These are phyloP conservation scores for Rhagoletis pomonella DNA, from an alignment of 1,140 invertebrate genomes.

Conservation along the genomic window DNA sequence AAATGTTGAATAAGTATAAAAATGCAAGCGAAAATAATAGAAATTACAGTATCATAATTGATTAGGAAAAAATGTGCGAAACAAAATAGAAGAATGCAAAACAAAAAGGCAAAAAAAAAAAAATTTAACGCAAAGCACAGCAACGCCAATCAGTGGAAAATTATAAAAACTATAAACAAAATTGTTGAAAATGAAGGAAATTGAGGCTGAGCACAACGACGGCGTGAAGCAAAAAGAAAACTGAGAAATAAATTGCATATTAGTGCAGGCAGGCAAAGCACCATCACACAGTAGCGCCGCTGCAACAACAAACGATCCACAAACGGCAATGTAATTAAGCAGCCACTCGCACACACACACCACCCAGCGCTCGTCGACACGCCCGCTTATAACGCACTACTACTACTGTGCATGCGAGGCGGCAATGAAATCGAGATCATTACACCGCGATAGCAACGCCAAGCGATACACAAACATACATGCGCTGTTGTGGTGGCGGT, in stretches of 20 bases:
- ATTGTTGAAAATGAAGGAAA: background rate
- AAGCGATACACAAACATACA: background rate
- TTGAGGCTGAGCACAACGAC: background rate
- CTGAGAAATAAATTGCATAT: background rate
- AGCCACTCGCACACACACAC: background rate
- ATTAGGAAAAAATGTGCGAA: slow-evolving; percentile 9
- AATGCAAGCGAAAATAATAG: background rate
- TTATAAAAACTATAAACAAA: slow-evolving; percentile 8
- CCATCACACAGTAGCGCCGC: background rate
- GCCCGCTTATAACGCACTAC: background rate
- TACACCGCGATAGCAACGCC: slow-evolving; percentile 3
- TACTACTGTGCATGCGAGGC: background rate
- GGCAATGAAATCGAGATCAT: slow-evolving; percentile 43
- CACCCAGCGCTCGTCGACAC: background rate
- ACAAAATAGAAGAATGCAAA: background rate
- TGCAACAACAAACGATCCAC: background rate
- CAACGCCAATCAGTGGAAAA: background rate
- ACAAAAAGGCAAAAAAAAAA: too few relatives aligned
- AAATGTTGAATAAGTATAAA: slow-evolving; percentile 18
- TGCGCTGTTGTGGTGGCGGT: background rate
- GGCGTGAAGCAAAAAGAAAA: slow-evolving; percentile 6
- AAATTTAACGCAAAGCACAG: too few relatives aligned
- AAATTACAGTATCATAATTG: slow-evolving; percentile 19
- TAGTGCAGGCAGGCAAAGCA: background rate
- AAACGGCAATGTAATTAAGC: background rate